Evolutionary conservation across 1,140 invertebrate genomes (phyloP), one percentile per base, ranked within the genome.

Genomic region (Lepidostoma basale): DNA sequence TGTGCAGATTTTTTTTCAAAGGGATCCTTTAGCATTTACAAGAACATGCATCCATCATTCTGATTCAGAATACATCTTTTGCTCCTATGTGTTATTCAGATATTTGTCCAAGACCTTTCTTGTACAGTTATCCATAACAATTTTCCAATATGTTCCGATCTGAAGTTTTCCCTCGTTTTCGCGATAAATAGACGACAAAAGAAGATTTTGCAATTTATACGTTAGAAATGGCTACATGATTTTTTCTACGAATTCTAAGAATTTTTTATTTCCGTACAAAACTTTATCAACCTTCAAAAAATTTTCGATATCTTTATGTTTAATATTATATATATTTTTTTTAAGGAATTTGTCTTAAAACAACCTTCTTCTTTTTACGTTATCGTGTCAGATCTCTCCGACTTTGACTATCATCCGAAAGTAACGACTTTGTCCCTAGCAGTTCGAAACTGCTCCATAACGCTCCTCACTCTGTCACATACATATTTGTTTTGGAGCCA

Each of bases 151-250:
- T 9, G 30, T 56, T 22, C 52, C 36, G n/a, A 56, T 56, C 36
- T 12, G 14, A 56, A 56, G 36, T 56, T 56, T 56, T 36, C 30
- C 52, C 52, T 56, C 52, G 52, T 56, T 56, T 22, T 20, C 52
- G 23, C 52, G 36, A 56, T 56, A 56, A 56, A 56, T 56, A 56
- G 52, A 56, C 16, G 30, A 16, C 3, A 10, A 39, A 18, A 56
- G 28, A 56, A 56, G 18, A 36, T 28, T 56, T 56, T n/a, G 30
- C 16, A 39, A 56, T 22, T 56, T 28, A 56, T 56, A 56, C 30
- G 36, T 56, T 56, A 36, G 22, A 33, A 36, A 36, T 56, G 52
- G 30, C 26, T 49, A 3, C 45, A 25, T 49, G 45, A 56, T 56
- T 56, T 28, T 56, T 56, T 56, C 33, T 56, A n/a, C n/a, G n/a